Percentiles rank a stretch among this genome's conserved stretches.
Evolutionary conservation across 2,888 invertebrate genomes (phyloP).

Genomic region (Heteromurus nitidus): DNA sequence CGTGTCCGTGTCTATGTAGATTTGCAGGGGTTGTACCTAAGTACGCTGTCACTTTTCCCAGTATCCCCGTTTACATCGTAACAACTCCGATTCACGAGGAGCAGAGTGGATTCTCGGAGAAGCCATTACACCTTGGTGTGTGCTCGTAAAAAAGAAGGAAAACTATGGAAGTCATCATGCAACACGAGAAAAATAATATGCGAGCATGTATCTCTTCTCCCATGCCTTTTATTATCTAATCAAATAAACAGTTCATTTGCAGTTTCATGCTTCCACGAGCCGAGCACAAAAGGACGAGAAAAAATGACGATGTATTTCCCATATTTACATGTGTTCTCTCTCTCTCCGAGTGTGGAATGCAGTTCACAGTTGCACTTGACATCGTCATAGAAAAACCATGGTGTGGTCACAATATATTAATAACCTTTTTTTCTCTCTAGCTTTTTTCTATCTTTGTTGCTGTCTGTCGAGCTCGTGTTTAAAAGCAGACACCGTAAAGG

Average conservation of each 20-base stretch:
- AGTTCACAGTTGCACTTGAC: not conserved
- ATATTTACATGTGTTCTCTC: not conserved
- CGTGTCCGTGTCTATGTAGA: constrained; percentile 37
- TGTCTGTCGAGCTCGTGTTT: not conserved
- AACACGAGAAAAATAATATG: constrained; percentile 3
- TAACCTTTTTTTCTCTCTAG: constrained; percentile 26
- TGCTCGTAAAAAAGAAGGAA: constrained; percentile 45
- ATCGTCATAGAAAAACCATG: constrained; percentile 4
- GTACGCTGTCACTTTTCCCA: constrained; percentile 19
- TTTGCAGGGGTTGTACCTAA: not conserved
- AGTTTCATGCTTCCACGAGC: constrained; percentile 44
- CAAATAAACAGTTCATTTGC: constrained; percentile 60
- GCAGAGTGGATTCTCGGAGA: constrained; percentile 25
- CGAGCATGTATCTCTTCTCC: constrained; percentile 15
- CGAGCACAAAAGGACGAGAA: not conserved
- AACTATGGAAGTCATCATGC: constrained; percentile 31
- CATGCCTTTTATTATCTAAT: constrained; percentile 43
- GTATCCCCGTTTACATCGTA: not conserved
- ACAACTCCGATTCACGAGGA: constrained; percentile 45
- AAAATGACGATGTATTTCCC: not conserved
- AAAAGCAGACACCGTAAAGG: constrained; percentile 14
- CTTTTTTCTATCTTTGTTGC: too few species aligned
- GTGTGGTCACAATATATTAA: constrained; percentile 37
- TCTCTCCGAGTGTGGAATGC: not conserved
- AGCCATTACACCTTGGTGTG: constrained; percentile 12